Percentiles rank a stretch among this genome's conserved stretches.
phyloP scores from a whole-genome alignment of 2,797 vertebrate species.

The Hybognathus amarus region DNA sequence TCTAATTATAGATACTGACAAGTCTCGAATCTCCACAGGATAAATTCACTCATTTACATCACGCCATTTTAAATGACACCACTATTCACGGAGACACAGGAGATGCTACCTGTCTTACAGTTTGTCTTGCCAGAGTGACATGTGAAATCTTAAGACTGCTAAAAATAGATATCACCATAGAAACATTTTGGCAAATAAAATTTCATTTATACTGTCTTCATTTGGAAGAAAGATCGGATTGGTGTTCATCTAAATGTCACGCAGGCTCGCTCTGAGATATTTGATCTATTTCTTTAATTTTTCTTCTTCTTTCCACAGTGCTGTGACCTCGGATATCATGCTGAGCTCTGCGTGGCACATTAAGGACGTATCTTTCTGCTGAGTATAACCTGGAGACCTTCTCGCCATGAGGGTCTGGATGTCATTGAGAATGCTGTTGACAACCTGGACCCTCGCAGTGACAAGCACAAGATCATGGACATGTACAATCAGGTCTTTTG shows the following conservation, averaged over 20 bases:
- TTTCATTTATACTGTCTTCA: background rate
- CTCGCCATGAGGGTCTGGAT: slow-evolving; percentile 95
- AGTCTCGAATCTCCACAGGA: slow-evolving; percentile 37
- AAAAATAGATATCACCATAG: slow-evolving; percentile 42
- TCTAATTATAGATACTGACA: slow-evolving; percentile 64
- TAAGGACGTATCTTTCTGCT: slow-evolving; percentile 95
- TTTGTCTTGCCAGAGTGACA: slow-evolving; percentile 22
- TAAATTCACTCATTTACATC: slow-evolving; percentile 14
- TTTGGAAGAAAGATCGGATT: slow-evolving; percentile 8
- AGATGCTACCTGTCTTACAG: slow-evolving; percentile 22
- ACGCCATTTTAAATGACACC: background rate
- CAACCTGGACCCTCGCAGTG: slow-evolving; percentile 91
- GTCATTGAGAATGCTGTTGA: slow-evolving; percentile 93
- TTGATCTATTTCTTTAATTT: background rate
- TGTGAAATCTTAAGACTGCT: slow-evolving; percentile 7
- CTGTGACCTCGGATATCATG: slow-evolving; percentile 95
- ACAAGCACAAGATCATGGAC: slow-evolving; percentile 98
- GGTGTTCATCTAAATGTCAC: slow-evolving; percentile 23
- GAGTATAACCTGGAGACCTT: slow-evolving; percentile 98
- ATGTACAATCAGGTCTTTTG: slow-evolving; percentile 96
- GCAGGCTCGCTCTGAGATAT: background rate
- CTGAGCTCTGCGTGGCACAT: slow-evolving; percentile 92
- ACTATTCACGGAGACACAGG: slow-evolving; percentile 1
- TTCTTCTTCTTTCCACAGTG: slow-evolving; percentile 77
- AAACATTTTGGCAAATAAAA: slow-evolving; percentile 28